Evolutionary conservation across 2,797 vertebrate species (phyloP), one percentile per base, ranked within the genome.

Genomic region (Diplodus sargus): DNA sequence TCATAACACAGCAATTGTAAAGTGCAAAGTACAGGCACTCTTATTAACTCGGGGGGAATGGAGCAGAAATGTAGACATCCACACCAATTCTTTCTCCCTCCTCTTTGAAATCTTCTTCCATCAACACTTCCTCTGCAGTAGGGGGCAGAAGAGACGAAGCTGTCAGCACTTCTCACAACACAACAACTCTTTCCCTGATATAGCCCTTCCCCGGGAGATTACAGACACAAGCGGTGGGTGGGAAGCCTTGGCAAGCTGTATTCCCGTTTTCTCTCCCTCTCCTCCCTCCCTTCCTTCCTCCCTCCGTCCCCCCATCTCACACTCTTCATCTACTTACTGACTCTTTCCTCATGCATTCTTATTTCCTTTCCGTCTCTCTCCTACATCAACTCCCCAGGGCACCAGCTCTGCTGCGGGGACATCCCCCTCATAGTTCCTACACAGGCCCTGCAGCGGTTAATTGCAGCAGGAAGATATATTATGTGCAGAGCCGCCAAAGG

Each of bases 71-170:
- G 13, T 67, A 77, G 58, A 83, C 70, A 69, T 49, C 54, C 76
- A 71, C 61, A 75, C 65, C 69, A 17, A 17, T 22, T 63, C 51
- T 23, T 67, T 45, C 59, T 7, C 39, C 51, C 30, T 63, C 17
- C 60, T 64, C 75, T 79, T 66, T 90, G 83, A 90, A 84, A 84
- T 86, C 77, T 64, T 78, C 60, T 28, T 79, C 80, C 78, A 84
- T 91, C 87, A 70, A 78, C 73, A 84, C 82, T 89, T 93, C 88
- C 85, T 90, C 76, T 91, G 78, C 94, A 92, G 91, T 80, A 95
- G 94, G 93, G 92, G 94, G 91, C 93, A 95, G 91, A 90, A 93
- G 90, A 92, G 89, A 88, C 84, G 86, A 93, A 92, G 91, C 88
- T 89, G 91, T 92, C 89, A 84, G 63, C 79, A 62, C 58, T 86